Conservation (phyloP, 1,140 invertebrate genomes). For the Eueides isabella region DNA sequence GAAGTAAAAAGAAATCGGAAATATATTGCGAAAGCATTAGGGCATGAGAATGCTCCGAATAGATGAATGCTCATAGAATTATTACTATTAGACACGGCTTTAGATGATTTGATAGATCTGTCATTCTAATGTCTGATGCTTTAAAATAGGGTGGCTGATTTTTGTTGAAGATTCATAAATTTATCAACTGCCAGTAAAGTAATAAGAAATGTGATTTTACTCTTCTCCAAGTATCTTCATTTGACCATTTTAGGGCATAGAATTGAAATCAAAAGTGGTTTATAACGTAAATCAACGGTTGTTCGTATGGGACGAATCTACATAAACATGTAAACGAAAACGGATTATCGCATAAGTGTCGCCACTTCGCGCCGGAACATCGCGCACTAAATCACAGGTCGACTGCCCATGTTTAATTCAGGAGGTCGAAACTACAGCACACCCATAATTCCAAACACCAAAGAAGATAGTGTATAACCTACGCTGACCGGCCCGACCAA, state of each 20-base stretch:
- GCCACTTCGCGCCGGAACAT: conserved; percentile 51
- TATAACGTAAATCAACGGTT: not conserved
- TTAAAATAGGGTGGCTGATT: not conserved
- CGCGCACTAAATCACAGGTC: conserved; percentile 71
- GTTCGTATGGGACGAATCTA: conserved; percentile 17
- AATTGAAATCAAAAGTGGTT: not conserved
- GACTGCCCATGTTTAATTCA: conserved; percentile 74
- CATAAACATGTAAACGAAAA: conserved; percentile 53
- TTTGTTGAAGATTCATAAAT: not conserved
- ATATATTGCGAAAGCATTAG: conserved; percentile 50
- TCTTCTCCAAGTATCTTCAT: not conserved
- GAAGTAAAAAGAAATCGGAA: conserved; percentile 54
- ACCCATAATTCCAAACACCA: conserved; percentile 56
- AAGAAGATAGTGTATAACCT: conserved; percentile 56
- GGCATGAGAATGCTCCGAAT: conserved; percentile 30
- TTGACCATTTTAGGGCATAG: not conserved
- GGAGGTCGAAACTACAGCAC: conserved; percentile 51
- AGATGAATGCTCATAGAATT: conserved; percentile 40
- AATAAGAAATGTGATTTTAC: not conserved
- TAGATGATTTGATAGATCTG: conserved; percentile 18
- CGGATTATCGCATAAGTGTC: conserved; percentile 60
- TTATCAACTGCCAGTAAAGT: not conserved
- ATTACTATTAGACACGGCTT: conserved; percentile 37
- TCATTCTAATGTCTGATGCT: not conserved
- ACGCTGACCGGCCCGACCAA: conserved; percentile 64